Evolutionary conservation across 2,888 invertebrate species (phyloP).

Genomic region (Phragmatobia fuliginosa): DNA sequence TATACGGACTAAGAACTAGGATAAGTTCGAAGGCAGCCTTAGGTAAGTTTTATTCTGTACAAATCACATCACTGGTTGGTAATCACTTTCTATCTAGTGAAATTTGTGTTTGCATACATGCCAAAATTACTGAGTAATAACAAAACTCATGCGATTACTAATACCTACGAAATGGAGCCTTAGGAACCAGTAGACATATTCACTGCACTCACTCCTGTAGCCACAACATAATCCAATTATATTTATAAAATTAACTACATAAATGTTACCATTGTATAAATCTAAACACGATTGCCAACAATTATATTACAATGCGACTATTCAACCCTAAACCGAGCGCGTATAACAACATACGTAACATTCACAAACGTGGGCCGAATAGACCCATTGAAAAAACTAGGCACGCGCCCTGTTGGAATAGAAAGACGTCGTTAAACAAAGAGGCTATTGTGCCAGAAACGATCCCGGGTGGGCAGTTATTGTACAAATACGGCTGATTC

Average conservation of each 20-base stretch:
- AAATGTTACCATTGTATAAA: constrained; percentile 21
- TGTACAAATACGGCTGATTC: constrained; percentile 80
- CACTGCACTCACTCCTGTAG: neutral
- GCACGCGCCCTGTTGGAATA: constrained; percentile 73
- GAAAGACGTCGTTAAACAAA: constrained; percentile 84
- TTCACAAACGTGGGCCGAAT: constrained; percentile 58
- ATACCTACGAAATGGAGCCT: neutral
- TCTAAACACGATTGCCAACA: constrained; percentile 31
- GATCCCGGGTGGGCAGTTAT: constrained; percentile 76
- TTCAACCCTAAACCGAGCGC: constrained; percentile 48
- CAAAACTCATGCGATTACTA: neutral
- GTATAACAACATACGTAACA: constrained; percentile 52
- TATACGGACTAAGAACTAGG: neutral
- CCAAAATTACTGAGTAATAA: neutral
- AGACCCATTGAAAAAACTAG: constrained; percentile 72
- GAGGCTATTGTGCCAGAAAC: constrained; percentile 70
- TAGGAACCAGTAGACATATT: neutral
- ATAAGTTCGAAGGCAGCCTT: neutral
- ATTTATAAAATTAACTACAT: constrained; percentile 15
- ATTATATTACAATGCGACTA: constrained; percentile 39
- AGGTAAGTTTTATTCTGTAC: neutral
- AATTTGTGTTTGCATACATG: neutral
- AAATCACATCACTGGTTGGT: neutral
- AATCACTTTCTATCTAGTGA: neutral
- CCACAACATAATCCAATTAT: constrained; percentile 10